Base-by-base conservation (phyloP, 2,113 vertebrate species). In the Chaenocephalus aceratus region DNA sequence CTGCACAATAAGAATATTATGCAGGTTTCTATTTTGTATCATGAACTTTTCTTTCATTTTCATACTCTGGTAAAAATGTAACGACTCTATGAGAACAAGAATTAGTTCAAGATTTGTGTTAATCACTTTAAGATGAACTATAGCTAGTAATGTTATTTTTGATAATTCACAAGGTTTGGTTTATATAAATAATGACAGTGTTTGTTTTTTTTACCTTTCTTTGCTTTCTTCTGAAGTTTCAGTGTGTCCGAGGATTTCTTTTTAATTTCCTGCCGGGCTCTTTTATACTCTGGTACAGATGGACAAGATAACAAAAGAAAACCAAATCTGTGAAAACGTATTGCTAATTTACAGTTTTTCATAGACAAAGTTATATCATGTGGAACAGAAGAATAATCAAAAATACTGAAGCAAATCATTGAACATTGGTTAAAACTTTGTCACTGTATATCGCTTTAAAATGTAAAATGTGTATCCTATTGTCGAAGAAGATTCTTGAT, bases 151-250 rank as follows among this genome's bases (percentile, higher is more conserved):
- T 11, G 8, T 60, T 65, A 62, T 34, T 73, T 53, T 51, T 57
- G 30, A 18, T 44, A 6, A 61, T 8, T 72, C 7, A n/a, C 12
- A 48, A 36, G 3, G 3, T 52, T 54, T 45, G 26, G 14, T 72
- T 51, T 18, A 26, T 26, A 41, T 63, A 10, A 54, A 71, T 71
- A 21, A 61, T 30, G 0, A 16, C 13, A 5, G 36, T 52, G 1
- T 15, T 26, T 41, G 34, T 11, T 18, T 56, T 67, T 49, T 62
- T 91, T 93, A 99, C 98, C 98, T 98, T 99, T 99, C 84, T 97
- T 97, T 0, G 98, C 98, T 79, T 99, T 99, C 90, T 99, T 99
- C 92, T 99, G 98, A 63, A 99, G 97, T 86, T 99, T 99, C 84
- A 99, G 92, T 0, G 98, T 99, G 93, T 99, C 98, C 0, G 97